Percentiles rank a stretch among this genome's conserved stretches.
Evolutionary conservation across 2,113 vertebrate species (phyloP).

Genomic region (Numenius arquata): DNA sequence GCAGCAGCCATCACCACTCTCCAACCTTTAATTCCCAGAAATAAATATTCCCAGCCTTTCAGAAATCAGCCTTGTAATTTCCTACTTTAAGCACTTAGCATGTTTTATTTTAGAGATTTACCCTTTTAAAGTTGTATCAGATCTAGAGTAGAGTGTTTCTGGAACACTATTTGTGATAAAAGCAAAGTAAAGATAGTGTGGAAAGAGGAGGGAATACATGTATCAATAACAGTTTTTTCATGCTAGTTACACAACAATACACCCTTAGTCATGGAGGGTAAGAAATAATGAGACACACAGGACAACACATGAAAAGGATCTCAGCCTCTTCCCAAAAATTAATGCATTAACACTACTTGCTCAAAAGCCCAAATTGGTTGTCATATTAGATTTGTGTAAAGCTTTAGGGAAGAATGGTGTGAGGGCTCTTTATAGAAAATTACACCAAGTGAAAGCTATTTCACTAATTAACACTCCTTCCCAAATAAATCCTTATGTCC

Average conservation of each 20-base stretch:
- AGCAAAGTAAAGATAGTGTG: neutral
- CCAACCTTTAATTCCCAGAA: neutral
- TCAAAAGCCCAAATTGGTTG: constrained; percentile 46
- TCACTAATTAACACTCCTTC: constrained; percentile 57
- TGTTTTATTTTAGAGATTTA: neutral
- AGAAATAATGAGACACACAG: neutral
- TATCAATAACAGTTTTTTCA: neutral
- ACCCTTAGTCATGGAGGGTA: constrained; percentile 15
- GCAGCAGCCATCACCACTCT: neutral
- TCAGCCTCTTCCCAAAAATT: neutral
- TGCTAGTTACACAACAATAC: constrained; percentile 40
- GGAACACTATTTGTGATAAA: neutral
- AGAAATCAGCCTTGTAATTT: neutral
- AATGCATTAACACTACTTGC: constrained; percentile 49
- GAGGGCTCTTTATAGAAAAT: constrained; percentile 40
- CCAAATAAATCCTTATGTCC: neutral
- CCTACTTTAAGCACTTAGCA: neutral
- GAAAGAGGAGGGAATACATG: neutral
- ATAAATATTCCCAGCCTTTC: neutral
- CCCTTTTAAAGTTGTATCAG: neutral
- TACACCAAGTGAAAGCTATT: constrained; percentile 26
- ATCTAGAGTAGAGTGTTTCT: neutral
- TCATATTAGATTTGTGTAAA: constrained; percentile 7
- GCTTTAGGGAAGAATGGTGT: constrained; percentile 50
- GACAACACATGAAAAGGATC: neutral